phyloP scores from a whole-genome alignment of 2,113 vertebrate species.

The cattle (Bos taurus) region ARS-UCD2.0 NC_037344.1:13143001-13143500 shows the following conservation, averaged over 20 bases:
- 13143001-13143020: background rate
- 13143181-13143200: background rate
- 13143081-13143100: background rate
- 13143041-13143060: background rate
- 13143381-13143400: background rate
- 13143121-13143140: background rate
- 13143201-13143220: background rate
- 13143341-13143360: background rate
- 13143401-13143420: background rate
- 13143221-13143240: background rate
- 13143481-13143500: background rate
- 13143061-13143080: background rate
- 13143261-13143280: background rate
- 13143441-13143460: background rate
- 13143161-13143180: background rate
- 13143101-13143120: background rate
- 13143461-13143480: background rate
- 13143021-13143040: background rate
- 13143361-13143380: background rate
- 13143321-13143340: background rate
- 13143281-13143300: background rate
- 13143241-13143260: background rate
- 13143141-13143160: background rate
- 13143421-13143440: background rate
- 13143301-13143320: background rate